Evolutionary conservation across 2,113 vertebrate genomes (phyloP), one percentile per base, ranked within the genome.

Genomic region (Strigops habroptila): DNA sequence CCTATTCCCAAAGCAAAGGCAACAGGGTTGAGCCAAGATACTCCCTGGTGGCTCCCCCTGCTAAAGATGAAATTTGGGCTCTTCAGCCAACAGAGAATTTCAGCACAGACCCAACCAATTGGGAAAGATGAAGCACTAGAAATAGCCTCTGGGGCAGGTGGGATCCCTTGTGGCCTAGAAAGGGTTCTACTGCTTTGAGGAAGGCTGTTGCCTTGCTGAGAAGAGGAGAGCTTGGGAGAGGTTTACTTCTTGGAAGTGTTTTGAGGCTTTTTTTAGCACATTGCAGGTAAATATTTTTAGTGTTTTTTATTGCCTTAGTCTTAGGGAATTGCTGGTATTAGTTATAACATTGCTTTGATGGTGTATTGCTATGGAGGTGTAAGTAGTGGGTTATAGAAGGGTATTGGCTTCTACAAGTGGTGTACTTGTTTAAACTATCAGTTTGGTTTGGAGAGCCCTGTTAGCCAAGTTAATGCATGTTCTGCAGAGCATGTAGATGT

Each of bases 131-230:
- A 7, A 53, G 70, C 15, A 5, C 14, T 82, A 92, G 57, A 94
- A 95, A 65, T 57, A 3, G 23, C 6, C 35, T 55, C 35, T 44
- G 52, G 9, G 28, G 0, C 52, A 67, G 63, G 2, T 39, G 41
- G n/a, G 12, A 0, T 7, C 0, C 4, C 14, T 81, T 7, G 2
- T 0, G 1, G 3, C 7, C 7, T 24, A 1, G 22, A 1, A 3
- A 19, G 1, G 3, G 2, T 52, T 30, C 6, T 60, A 6, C 3
- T 55, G 2, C 5, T 21, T 23, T 30, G 13, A 9, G 43, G 7
- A 16, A 5, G 27, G 1, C 0, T 0, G 7, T 3, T 17, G 2
- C 1, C 0, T 11, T 33, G 21, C 3, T 1, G 8, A 6, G 25
- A 11, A 21, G 12, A 33, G 22, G 1, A 7, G 21, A 23, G 8